Base-by-base conservation (phyloP, 2,797 vertebrate species). In the Emydoidea blandingii region DNA sequence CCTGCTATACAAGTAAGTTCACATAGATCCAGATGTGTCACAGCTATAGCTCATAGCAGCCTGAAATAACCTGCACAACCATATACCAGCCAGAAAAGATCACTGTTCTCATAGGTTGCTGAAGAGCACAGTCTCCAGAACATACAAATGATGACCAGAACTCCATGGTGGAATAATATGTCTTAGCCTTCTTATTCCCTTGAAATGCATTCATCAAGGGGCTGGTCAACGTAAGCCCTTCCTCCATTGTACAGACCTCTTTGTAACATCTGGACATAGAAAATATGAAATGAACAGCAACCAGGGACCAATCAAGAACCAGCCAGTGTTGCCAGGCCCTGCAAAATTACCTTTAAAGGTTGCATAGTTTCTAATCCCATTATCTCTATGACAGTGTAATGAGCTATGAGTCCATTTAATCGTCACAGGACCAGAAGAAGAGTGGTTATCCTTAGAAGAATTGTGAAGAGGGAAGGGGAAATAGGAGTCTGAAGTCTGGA, bases 71-170 rank as follows among this genome's bases (percentile, higher is more conserved):
- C 2, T 15, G 59, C 3, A 44, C 5, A 1, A 2, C 5, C 29
- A 4, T 21, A 1, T 3, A 1, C 6, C 72, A 12, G 92, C 78
- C 16, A 65, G 62, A 65, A 34, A 65, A 65, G 62, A 79, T 1
- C 59, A 2, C 1, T 3, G 11, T 81, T 18, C 31, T 41, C 53
- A 29, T 23, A 62, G 44, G 5, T 3, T 54, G 18, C 5, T 76
- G 11, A 79, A 23, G 18, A 44, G 1, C 4, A 49, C n/a, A 21
- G 15, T 25, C 37, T 12, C 47, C 25, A 8, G 4, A 52, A 41
- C 7, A 16, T 2, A 19, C 3, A 4, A 81, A 16, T 0, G 1
- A 27, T 37, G 10, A 49, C n/a, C n/a, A 27, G 54, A 34, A 83
- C 54, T 44, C 29, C 68, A 19, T 6, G 12, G 1, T 1, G 49